Conservation (phyloP, 2,797 vertebrate species). For the Tympanoctomys barrerae region DNA sequence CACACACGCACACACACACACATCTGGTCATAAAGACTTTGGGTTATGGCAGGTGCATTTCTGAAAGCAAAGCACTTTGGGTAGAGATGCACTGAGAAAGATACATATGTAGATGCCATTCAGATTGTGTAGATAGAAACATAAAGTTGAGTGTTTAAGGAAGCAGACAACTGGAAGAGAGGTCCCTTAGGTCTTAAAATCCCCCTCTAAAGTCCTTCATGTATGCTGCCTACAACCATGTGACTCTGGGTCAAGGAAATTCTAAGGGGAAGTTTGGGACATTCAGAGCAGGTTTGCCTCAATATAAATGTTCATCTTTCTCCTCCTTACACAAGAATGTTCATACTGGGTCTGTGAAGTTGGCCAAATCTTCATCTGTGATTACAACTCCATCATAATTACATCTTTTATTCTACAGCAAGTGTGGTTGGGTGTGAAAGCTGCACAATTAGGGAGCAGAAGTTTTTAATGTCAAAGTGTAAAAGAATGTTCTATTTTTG, state of each 20-base stretch:
- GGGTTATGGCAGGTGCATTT: not conserved
- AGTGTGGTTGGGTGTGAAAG: constrained; percentile 82
- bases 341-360: constrained; percentile 77
- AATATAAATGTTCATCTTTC: constrained; percentile 67
- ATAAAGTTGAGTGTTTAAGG: not conserved
- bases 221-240: constrained; percentile 58
- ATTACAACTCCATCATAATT: constrained; percentile 76
- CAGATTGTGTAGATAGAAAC: not conserved
- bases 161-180: not conserved
- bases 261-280: constrained; percentile 30
- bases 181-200: not conserved
- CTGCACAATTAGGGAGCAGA: constrained; percentile 82
- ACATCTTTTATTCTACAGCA: constrained; percentile 76
- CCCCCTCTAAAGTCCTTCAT: not conserved
- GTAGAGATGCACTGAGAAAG: not conserved
- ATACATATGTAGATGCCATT: not conserved
- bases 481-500: constrained; percentile 82
- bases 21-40: not conserved
- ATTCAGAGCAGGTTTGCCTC: constrained; percentile 67
- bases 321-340: constrained; percentile 70
- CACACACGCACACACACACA: not conserved
- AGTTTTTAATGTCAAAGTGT: constrained; percentile 74
- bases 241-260: constrained; percentile 63
- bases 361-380: constrained; percentile 78
- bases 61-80: not conserved